A percentile compares a stretch with the other conserved stretches of the same genome.
Evolutionary conservation across 2,888 invertebrate species (phyloP).

Genomic region (Emmelina monodactyla): DNA sequence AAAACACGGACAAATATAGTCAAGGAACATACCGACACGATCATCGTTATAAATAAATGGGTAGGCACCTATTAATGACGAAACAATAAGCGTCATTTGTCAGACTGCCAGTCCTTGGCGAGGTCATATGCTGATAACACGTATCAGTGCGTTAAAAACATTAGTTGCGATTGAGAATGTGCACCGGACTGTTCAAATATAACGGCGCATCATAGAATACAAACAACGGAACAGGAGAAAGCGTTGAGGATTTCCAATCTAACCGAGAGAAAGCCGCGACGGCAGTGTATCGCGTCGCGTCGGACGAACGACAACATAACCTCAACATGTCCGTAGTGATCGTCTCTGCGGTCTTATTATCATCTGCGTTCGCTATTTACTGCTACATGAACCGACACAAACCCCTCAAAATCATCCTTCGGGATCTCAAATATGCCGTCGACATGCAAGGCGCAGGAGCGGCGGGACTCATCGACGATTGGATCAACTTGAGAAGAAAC

Average conservation of each 20-base stretch:
- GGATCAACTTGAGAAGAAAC: constrained; percentile 62
- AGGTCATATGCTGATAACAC: background rate
- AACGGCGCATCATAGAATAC: constrained; percentile 44
- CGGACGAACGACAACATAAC: constrained; percentile 44
- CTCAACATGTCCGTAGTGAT: constrained; percentile 42
- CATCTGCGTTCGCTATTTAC: constrained; percentile 36
- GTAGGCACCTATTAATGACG: no score
- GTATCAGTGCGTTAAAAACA: background rate
- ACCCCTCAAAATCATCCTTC: constrained; percentile 54
- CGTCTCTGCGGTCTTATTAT: constrained; percentile 30
- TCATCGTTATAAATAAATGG: no score
- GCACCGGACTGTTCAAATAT: constrained; percentile 23
- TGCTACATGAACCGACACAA: constrained; percentile 63
- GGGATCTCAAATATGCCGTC: constrained; percentile 59
- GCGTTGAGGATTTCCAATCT: constrained; percentile 51
- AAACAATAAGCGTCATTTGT: no score
- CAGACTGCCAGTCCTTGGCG: background rate
- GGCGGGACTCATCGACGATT: constrained; percentile 67
- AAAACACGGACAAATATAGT: no score
- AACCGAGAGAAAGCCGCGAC: constrained; percentile 50
- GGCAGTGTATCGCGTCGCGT: constrained; percentile 41
- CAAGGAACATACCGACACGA: no score
- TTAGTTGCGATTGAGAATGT: constrained; percentile 19
- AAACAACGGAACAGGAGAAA: constrained; percentile 56
- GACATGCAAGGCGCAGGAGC: constrained; percentile 69